Percentiles rank a stretch among this genome's conserved stretches.
phyloP scores from a whole-genome alignment of 2,888 invertebrate species.

The Drosophila meridionalis region DNA sequence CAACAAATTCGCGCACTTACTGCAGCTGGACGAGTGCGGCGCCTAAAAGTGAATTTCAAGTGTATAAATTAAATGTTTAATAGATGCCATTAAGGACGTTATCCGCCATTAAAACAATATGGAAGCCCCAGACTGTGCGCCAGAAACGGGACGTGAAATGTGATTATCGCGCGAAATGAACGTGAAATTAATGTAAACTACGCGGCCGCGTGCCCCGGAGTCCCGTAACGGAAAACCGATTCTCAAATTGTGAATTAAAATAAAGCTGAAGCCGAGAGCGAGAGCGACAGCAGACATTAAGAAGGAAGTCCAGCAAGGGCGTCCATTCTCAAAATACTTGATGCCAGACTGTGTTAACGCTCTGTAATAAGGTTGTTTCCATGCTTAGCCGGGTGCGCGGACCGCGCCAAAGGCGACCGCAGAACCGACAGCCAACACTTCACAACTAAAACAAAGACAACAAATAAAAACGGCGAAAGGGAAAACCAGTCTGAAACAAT shows the following conservation, averaged over 20 bases:
- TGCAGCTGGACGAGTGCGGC: conserved; percentile 9
- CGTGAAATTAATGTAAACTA: conserved; percentile 80
- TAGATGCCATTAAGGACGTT: conserved; percentile 75
- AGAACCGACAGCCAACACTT: conserved; percentile 35
- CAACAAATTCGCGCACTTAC: conserved; percentile 18
- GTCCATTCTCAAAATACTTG: conserved; percentile 60
- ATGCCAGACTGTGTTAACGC: conserved; percentile 22
- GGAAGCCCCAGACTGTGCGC: conserved; percentile 49
- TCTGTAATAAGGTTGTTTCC: conserved; percentile 62
- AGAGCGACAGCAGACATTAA: conserved; percentile 37
- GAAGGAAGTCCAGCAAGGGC: conserved; percentile 57
- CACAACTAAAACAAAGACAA: conserved; percentile 24
- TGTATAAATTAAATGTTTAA: conserved; percentile 78
- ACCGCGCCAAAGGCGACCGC: conserved; percentile 50
- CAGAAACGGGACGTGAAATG: conserved; percentile 57
- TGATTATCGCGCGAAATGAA: conserved; percentile 76
- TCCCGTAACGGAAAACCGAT: conserved; percentile 15
- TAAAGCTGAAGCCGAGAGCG: conserved; percentile 3
- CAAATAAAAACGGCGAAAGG: conserved; percentile 15
- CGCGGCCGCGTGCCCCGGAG: conserved; percentile 52
- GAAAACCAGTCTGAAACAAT: conserved; percentile 45
- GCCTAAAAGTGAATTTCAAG: conserved; percentile 72
- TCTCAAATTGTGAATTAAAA: conserved; percentile 9
- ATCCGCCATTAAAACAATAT: conserved; percentile 78
- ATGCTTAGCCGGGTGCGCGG: conserved; percentile 25